These are phyloP conservation scores for Eurystomus gularis DNA, from an alignment of 2,113 vertebrate genomes.

Conservation along the genomic window DNA sequence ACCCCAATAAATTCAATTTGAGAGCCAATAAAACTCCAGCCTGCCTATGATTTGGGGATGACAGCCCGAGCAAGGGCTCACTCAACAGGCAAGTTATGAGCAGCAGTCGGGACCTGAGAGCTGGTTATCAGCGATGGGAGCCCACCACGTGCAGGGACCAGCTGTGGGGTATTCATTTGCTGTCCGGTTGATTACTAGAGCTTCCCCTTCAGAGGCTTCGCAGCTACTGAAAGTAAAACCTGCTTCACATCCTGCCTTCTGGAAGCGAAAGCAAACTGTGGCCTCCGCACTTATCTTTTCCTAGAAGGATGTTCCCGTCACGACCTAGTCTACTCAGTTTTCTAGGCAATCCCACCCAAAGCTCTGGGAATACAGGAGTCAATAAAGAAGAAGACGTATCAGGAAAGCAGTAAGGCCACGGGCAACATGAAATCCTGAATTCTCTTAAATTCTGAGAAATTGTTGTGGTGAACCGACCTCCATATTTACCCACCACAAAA, in stretches of 20 bases:
- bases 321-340: background rate
- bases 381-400: accelerated
- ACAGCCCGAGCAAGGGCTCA: background rate
- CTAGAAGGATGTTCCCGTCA: background rate
- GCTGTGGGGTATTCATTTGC: background rate
- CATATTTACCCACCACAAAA: background rate
- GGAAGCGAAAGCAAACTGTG: background rate
- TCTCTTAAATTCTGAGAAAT: background rate
- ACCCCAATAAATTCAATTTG: background rate
- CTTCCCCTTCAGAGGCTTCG: background rate
- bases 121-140: background rate
- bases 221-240: background rate
- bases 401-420: background rate
- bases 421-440: background rate
- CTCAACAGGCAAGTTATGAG: background rate
- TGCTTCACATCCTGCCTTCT: background rate
- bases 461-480: background rate
- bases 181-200: background rate
- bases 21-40: background rate
- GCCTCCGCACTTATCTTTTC: background rate
- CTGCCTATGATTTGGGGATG: background rate
- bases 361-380: background rate
- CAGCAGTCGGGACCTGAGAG: background rate
- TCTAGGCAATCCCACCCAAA: background rate
- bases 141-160: accelerated